Evolutionary conservation across 2,113 vertebrate species (phyloP), one percentile per base, ranked within the genome.

Genomic region (Mormoops blainvillei): DNA sequence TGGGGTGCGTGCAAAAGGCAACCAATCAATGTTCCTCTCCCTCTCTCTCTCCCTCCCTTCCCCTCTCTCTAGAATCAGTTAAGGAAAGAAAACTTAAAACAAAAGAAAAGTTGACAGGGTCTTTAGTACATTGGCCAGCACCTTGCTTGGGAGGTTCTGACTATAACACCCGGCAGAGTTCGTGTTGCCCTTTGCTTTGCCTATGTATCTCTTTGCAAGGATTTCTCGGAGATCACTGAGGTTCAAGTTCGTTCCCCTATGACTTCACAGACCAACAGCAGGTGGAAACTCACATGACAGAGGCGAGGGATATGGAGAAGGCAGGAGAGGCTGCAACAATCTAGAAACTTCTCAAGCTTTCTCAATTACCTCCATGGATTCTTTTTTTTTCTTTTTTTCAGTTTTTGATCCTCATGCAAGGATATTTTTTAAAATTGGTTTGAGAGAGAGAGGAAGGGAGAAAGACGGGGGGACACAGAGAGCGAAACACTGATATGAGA

Each of bases 121-220:
- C 19, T 70, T 36, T 36, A 78, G 38, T 54, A 87, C 2, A 78
- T 58, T 48, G 36, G 31, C 36, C 83, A 70, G 92, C 83, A 71
- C 61, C 20, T 68, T 8, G 10, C 52, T 97, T 68, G 8, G 36
- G 91, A 90, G 14, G 3, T n/a, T 43, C 61, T 76, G 91, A 20
- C 45, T 1, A 3, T 7, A 24, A 50, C 43, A 22, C 20, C 48
- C 41, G 50, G 33, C 0, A 0, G 20, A 91, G 67, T 82, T 61
- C 4, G 2, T 31, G 74, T 31, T 50, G 52, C 36, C 90, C 70
- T n/a, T n/a, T n/a, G n/a, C n/a, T n/a, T n/a, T n/a, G n/a, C n/a
- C n/a, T n/a, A n/a, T n/a, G n/a, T n/a, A n/a, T 91, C n/a, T 91
- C 87, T 95, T 28, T 33, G 93, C 8, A 3, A 92, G 31, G 43